phyloP scores from a whole-genome alignment of 2,113 vertebrate genomes.

The Gallinago jamesoni region DNA sequence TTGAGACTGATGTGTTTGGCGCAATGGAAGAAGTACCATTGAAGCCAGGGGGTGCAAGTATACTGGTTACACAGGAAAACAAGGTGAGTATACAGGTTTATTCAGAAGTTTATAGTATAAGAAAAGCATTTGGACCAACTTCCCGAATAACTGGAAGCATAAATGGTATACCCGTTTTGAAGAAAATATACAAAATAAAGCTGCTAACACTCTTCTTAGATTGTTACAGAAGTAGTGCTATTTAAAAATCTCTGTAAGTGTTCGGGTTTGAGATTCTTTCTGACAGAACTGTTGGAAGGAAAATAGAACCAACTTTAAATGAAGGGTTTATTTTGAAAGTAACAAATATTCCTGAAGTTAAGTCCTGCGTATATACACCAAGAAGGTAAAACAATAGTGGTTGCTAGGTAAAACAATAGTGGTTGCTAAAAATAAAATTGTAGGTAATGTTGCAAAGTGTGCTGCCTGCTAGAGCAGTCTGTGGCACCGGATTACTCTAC shows the following conservation, averaged over 20 bases:
- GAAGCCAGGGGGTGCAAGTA: conserved; percentile 90
- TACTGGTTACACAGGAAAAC: conserved; percentile 96
- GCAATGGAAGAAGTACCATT: conserved; percentile 97
- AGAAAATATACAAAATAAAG: not conserved
- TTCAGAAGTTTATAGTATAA: not conserved
- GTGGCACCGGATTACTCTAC: not conserved
- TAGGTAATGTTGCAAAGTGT: not conserved
- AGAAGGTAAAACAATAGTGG: not conserved
- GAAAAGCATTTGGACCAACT: not conserved
- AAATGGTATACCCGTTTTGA: not conserved
- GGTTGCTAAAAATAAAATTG: not conserved
- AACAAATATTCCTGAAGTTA: not conserved
- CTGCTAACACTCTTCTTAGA: not conserved
- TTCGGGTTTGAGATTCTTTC: not conserved
- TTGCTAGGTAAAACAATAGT: not conserved
- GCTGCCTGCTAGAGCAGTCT: not conserved
- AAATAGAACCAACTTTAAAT: not conserved
- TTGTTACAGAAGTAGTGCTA: not conserved
- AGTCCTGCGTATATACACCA: not conserved
- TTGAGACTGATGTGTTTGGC: conserved; percentile 96
- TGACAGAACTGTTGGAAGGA: not conserved
- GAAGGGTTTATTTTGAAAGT: not conserved
- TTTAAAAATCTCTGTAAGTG: not conserved
- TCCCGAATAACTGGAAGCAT: not conserved
- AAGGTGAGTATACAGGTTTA: conserved; percentile 80